Base-by-base conservation (phyloP, 2,888 invertebrate genomes). In the Empis stercorea region DNA sequence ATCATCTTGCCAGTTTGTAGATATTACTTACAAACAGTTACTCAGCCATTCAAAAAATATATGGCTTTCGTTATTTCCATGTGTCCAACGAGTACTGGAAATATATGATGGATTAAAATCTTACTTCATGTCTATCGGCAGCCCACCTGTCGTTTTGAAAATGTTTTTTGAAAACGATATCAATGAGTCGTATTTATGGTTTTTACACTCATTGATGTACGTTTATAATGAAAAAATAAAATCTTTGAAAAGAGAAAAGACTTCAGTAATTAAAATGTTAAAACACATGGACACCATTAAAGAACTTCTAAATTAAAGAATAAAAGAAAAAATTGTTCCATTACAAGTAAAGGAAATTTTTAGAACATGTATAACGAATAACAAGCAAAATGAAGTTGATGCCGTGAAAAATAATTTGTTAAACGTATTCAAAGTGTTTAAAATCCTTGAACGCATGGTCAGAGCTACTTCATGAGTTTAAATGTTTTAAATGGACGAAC, bases 141-240 rank as follows among this genome's bases (percentile, higher is more conserved):
- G 27, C 23, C 13, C 11, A n/a, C 41, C 41, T 9, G 4, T 27
- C 11, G n/a, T 27, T 2, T 27, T 41, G n/a, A 41, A 41, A 27
- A 27, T 27, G 7, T 27, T 41, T 41, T 41, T 41, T 41, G 41
- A 41, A 14, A 27, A 41, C 5, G 4, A 14, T 14, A 13, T 23
- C 23, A 41, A 27, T 10, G 40, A 40, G 15, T 20, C 27, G 4
- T 40, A 40, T 40, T 27, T 41, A 13, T 41, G 27, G 23, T 41
- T 41, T 14, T 11, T 14, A 41, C 23, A 41, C 14, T 41, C 41
- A 11, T 27, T 41, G 27, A 41, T 41, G 41, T 41, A 27, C 17
- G 13, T 41, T 13, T 41, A 41, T n/a, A 10, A 23, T n/a, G 27
- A 41, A 27, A 41, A 41, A 41, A 41, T 41, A n/a, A 41, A 41